Evolutionary conservation across 35 echinoderm and acorn worm genomes (phyloP).

Genomic region (Holothuria glaberrima): DNA sequence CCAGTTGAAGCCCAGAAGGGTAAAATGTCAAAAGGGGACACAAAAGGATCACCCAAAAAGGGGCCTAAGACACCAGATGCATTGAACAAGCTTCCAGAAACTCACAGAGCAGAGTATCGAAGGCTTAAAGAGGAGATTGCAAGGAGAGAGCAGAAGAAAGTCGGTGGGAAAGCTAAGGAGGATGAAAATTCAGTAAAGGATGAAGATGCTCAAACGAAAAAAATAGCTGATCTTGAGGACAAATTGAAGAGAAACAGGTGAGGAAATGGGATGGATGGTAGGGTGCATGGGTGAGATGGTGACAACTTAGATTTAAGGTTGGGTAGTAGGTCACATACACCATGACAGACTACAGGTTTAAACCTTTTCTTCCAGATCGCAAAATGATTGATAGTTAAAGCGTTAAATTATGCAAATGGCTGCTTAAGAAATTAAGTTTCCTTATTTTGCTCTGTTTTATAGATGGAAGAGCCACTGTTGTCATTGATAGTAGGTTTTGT

Average conservation of each 20-base stretch:
- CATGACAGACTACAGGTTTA: too few relatives aligned
- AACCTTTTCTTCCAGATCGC: too few relatives aligned
- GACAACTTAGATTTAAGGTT: too few relatives aligned
- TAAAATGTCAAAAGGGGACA: neutral
- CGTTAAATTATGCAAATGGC: neutral
- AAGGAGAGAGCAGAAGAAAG: constrained; percentile 64
- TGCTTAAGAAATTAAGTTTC: neutral
- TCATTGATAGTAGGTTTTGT: too few relatives aligned
- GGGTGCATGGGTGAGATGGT: too few relatives aligned
- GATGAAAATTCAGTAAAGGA: neutral
- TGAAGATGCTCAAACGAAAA: neutral
- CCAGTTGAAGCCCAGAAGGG: neutral
- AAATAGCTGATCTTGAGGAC: constrained; percentile 6
- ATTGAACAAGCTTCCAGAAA: constrained; percentile 62
- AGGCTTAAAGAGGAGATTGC: constrained; percentile 84
- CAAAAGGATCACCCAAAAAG: neutral
- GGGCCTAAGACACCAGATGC: constrained; percentile 76
- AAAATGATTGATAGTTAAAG: too few relatives aligned
- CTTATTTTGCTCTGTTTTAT: too few relatives aligned
- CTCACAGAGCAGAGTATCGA: constrained; percentile 74
- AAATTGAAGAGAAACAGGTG: constrained; percentile 59
- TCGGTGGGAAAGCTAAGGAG: neutral
- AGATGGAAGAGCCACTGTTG: too few relatives aligned
- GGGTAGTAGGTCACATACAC: too few relatives aligned
- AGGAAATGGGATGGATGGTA: neutral